Evolutionary conservation across 2,113 vertebrate species (phyloP).

Genomic region (Oophaga pumilio): DNA sequence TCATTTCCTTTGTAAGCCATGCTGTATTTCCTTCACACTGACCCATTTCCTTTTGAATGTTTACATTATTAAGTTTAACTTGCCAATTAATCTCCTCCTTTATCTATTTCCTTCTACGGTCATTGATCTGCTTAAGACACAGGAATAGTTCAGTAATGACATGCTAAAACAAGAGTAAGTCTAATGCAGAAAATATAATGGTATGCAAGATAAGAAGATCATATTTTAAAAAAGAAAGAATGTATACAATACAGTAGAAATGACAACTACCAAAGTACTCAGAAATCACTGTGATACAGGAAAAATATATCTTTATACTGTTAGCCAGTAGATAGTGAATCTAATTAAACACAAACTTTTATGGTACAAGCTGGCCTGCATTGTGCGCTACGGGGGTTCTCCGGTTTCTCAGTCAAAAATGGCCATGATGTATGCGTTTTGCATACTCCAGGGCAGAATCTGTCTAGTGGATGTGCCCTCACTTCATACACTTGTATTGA

Average conservation of each 20-base stretch:
- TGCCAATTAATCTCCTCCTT: slow-evolving; percentile 2
- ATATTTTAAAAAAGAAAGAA: not conserved
- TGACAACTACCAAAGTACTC: not conserved
- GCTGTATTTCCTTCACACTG: slow-evolving; percentile 34
- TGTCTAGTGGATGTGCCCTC: too few species aligned
- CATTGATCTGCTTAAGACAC: not conserved
- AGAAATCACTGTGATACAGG: too few species aligned
- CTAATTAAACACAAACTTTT: too few species aligned
- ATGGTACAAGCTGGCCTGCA: too few species aligned
- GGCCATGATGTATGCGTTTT: too few species aligned
- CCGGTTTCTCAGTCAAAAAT: too few species aligned
- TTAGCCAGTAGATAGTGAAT: too few species aligned
- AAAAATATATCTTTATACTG: too few species aligned
- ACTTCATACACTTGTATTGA: too few species aligned
- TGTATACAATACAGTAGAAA: not conserved
- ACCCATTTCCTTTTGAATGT: slow-evolving; percentile 34
- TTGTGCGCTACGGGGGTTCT: too few species aligned
- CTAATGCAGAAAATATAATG: not conserved
- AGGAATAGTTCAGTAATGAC: slow-evolving; percentile 18
- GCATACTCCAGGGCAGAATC: too few species aligned
- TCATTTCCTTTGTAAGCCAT: slow-evolving; percentile 17
- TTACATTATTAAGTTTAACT: slow-evolving; percentile 11
- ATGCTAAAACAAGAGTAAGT: slow-evolving; percentile 19
- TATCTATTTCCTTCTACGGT: slow-evolving; percentile 30
- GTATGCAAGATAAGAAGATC: not conserved